Evolutionary conservation across 2,797 vertebrate species (phyloP).

Genomic region (Siniperca scherzeri): DNA sequence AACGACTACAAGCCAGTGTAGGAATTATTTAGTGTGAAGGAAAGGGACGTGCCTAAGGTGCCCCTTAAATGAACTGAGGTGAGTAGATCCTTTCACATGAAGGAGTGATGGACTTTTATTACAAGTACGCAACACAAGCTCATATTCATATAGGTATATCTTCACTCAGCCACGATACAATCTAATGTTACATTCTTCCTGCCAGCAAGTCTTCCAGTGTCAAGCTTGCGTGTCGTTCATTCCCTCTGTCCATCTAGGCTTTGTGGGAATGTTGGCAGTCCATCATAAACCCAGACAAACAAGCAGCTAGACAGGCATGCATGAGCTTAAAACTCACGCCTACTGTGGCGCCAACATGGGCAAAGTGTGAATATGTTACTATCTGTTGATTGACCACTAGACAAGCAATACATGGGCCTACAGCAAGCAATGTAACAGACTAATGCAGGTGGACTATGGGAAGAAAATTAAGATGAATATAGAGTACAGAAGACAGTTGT

Average conservation of each 20-base stretch:
- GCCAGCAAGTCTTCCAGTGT: conserved; percentile 46
- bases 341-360: conserved; percentile 16
- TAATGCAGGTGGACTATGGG: conserved; percentile 32
- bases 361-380: background rate
- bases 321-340: conserved; percentile 15
- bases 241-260: conserved; percentile 17
- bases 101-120: conserved; percentile 50
- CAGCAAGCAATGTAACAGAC: conserved; percentile 40
- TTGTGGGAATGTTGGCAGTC: conserved; percentile 34
- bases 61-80: conserved; percentile 40
- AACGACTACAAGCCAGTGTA: conserved; percentile 9
- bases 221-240: conserved; percentile 12
- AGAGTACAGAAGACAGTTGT: conserved; percentile 45
- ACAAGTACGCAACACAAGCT: conserved; percentile 54
- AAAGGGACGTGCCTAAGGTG: conserved; percentile 4
- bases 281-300: conserved; percentile 21
- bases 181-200: conserved; percentile 61
- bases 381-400: conserved; percentile 8
- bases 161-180: conserved; percentile 56
- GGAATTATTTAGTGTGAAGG: background rate
- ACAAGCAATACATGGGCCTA: conserved; percentile 18
- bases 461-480: conserved; percentile 38
- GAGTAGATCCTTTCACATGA: conserved; percentile 44
- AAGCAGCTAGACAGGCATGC: conserved; percentile 1
- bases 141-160: conserved; percentile 83